Conservation (phyloP, 2,797 vertebrate genomes). For the Lacerta bilineata region DNA sequence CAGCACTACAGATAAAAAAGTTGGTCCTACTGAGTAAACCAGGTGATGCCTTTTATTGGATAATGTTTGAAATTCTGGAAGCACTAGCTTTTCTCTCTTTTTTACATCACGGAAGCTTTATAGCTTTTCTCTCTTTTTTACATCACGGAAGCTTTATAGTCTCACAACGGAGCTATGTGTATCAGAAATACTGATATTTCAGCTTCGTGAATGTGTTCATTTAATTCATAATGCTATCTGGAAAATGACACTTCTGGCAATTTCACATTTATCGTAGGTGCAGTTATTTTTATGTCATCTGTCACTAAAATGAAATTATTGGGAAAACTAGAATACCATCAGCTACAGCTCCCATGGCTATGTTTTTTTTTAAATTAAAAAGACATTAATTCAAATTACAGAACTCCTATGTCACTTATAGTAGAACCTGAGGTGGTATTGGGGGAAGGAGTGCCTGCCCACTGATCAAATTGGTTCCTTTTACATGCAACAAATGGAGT, state of each 20-base stretch:
- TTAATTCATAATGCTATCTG: slow-evolving; percentile 35
- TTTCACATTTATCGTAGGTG: slow-evolving; percentile 40
- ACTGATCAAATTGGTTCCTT: neutral
- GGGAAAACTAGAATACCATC: slow-evolving; percentile 33
- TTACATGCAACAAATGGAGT: neutral
- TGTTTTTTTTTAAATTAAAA: neutral
- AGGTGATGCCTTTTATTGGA: neutral
- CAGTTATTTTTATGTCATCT: slow-evolving; percentile 39
- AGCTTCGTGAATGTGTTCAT: slow-evolving; percentile 30
- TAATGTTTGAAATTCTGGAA: slow-evolving; percentile 29
- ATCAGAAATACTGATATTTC: slow-evolving; percentile 20
- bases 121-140: neutral
- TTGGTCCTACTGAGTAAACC: neutral
- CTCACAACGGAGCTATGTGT: slow-evolving; percentile 11
- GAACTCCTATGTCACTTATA: neutral
- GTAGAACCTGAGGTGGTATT: neutral
- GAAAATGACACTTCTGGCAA: slow-evolving; percentile 29
- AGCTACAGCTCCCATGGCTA: slow-evolving; percentile 4
- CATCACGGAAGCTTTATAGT: neutral
- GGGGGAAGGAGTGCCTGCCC: neutral
- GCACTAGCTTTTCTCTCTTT: neutral
- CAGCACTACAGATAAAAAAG: slow-evolving; percentile 57
- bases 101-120: neutral
- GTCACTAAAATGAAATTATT: slow-evolving; percentile 42
- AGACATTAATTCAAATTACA: neutral